These are phyloP conservation scores for Rotaria sp. DNA, from an alignment of 2,888 invertebrate species.

Conservation along the genomic window DNA sequence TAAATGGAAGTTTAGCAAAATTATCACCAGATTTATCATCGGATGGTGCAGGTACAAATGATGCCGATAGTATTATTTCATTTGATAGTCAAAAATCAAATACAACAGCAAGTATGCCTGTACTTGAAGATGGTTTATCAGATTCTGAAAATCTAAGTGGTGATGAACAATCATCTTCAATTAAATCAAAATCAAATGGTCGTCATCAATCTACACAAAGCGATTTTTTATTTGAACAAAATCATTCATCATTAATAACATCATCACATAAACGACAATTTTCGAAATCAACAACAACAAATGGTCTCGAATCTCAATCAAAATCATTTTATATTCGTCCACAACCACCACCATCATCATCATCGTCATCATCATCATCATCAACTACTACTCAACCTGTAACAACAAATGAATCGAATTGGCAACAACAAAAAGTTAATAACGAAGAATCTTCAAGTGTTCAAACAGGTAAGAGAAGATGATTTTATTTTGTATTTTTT, in stretches of 20 bases:
- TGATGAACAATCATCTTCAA: background rate
- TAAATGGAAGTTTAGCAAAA: background rate
- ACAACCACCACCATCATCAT: background rate
- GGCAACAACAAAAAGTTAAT: background rate
- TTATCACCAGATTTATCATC: conserved; percentile 7
- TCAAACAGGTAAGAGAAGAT: background rate
- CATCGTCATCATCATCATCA: background rate
- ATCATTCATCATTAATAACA: background rate
- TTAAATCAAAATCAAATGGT: background rate
- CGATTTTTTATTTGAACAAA: conserved; percentile 11
- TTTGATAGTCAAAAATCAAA: conserved; percentile 26
- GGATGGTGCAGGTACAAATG: background rate
- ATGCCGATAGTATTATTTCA: conserved; percentile 7
- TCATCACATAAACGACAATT: conserved; percentile 5
- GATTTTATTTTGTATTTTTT: background rate
- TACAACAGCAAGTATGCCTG: background rate
- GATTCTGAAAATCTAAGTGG: background rate
- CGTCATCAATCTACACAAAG: background rate
- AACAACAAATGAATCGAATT: background rate
- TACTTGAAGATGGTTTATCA: conserved; percentile 27
- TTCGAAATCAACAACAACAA: background rate
- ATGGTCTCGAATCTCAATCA: conserved; percentile 1
- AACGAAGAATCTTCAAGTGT: background rate
- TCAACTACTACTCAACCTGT: background rate
- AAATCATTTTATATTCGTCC: conserved; percentile 25